phyloP scores from a whole-genome alignment of 2,113 vertebrate genomes.

The Poeciliopsis retropinna region DNA sequence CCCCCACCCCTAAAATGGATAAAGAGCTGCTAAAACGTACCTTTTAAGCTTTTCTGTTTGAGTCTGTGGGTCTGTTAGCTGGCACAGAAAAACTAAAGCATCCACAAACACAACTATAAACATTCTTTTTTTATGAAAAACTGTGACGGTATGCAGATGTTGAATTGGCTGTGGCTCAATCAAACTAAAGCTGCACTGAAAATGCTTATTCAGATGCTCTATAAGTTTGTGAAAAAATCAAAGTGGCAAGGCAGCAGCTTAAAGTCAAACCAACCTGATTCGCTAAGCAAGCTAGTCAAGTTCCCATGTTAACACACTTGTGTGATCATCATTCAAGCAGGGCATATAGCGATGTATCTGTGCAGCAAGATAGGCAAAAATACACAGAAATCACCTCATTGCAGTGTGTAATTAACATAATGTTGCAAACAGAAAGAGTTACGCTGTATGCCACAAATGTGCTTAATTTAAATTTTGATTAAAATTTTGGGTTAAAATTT shows the following conservation, averaged over 20 bases:
- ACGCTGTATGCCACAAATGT: no score
- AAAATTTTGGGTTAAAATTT: no score
- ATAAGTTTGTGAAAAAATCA: background rate
- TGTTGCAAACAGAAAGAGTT: no score
- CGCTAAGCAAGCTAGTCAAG: no score
- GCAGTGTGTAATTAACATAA: background rate
- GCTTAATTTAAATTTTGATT: no score
- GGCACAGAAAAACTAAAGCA: constrained; percentile 5
- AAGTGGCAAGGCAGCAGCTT: background rate
- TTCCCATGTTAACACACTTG: background rate
- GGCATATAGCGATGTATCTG: background rate
- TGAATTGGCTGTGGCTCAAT: background rate
- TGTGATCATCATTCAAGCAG: no score
- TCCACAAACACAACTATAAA: background rate
- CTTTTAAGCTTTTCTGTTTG: constrained; percentile 37
- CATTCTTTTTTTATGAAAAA: background rate
- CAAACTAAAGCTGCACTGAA: background rate
- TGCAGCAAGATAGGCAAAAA: background rate
- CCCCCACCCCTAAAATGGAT: constrained; percentile 77
- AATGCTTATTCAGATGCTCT: no score
- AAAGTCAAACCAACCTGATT: background rate
- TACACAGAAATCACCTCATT: background rate
- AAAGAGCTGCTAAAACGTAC: constrained; percentile 80
- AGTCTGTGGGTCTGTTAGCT: constrained; percentile 6
- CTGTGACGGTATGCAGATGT: background rate